A percentile compares a stretch with the other conserved stretches of the same genome.
phyloP scores from a whole-genome alignment of 2,113 vertebrate species.

The Dicrurus megarhynchus region DNA sequence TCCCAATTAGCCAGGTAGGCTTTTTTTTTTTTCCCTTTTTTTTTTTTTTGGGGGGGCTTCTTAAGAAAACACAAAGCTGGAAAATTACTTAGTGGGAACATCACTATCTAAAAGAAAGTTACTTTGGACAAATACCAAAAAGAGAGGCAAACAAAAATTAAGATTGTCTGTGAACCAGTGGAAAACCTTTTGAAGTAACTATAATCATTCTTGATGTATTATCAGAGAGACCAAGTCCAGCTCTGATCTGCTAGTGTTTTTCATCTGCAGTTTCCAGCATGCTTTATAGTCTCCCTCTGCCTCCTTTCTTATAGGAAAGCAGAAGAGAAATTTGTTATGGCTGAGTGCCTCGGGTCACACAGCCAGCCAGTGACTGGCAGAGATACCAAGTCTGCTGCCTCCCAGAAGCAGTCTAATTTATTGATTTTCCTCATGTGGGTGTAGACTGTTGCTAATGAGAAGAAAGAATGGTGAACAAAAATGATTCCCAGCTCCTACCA shows the following conservation, averaged over 20 bases:
- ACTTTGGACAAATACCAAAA: background rate
- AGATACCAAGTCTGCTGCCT: background rate
- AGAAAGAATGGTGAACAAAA: background rate
- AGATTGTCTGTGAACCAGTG: background rate
- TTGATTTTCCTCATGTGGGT: slow-evolving; percentile 6
- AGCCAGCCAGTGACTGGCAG: slow-evolving; percentile 15
- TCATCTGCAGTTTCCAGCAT: slow-evolving; percentile 5
- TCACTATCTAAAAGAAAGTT: background rate
- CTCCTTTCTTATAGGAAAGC: background rate
- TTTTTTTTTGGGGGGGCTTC: background rate
- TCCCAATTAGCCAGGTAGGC: background rate
- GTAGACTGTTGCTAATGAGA: background rate
- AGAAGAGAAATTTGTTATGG: slow-evolving; percentile 1
- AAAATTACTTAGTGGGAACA: background rate
- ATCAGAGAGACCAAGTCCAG: slow-evolving; percentile 31
- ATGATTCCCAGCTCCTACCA: background rate
- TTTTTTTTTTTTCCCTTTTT: background rate
- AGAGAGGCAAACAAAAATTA: slow-evolving; percentile 20
- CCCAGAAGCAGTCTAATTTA: slow-evolving; percentile 21
- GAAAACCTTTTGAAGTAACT: slow-evolving; percentile 45
- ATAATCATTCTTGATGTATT: slow-evolving; percentile 20
- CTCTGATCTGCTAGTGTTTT: slow-evolving; percentile 36
- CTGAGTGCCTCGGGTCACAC: background rate
- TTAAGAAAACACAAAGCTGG: background rate
- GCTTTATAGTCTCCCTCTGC: slow-evolving; percentile 21